These are phyloP conservation scores for Propsilocerus akamusi DNA, from an alignment of 1,140 invertebrate genomes.

Conservation along the genomic window DNA sequence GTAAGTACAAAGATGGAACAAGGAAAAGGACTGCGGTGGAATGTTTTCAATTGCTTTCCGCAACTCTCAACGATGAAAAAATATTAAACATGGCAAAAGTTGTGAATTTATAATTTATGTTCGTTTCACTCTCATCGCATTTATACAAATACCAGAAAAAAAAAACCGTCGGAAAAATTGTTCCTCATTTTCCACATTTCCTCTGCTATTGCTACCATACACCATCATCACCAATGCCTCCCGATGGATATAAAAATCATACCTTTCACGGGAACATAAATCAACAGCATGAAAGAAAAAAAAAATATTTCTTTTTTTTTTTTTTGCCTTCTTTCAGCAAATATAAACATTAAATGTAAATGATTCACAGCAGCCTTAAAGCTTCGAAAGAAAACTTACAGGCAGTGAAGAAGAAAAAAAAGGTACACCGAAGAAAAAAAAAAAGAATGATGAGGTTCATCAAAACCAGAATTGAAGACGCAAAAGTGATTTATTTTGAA, in stretches of 20 bases:
- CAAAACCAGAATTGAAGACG: not conserved
- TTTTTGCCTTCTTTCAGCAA: not conserved
- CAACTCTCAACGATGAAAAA: too few species aligned
- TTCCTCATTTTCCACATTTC: too few species aligned
- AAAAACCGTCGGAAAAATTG: too few species aligned
- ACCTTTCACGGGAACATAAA: slow-evolving; percentile 1
- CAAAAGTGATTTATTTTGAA: slow-evolving; percentile 3
- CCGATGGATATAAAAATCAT: not conserved
- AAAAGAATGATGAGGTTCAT: slow-evolving; percentile 2
- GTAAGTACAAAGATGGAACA: too few species aligned
- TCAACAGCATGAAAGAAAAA: not conserved
- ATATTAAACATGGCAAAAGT: too few species aligned
- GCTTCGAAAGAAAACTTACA: not conserved
- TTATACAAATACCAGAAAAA: too few species aligned
- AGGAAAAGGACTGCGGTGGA: too few species aligned
- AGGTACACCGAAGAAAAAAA: not conserved
- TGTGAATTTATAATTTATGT: too few species aligned
- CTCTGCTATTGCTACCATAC: too few species aligned
- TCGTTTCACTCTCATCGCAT: too few species aligned
- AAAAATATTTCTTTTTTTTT: not conserved
- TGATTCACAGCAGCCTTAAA: not conserved
- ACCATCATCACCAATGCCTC: too few species aligned
- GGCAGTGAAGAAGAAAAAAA: not conserved
- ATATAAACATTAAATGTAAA: slow-evolving; percentile 4
- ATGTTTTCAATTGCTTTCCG: too few species aligned